Evolutionary conservation across 1,140 invertebrate genomes (phyloP), one percentile per base, ranked within the genome.

Genomic region (Drosophila willistoni): DNA sequence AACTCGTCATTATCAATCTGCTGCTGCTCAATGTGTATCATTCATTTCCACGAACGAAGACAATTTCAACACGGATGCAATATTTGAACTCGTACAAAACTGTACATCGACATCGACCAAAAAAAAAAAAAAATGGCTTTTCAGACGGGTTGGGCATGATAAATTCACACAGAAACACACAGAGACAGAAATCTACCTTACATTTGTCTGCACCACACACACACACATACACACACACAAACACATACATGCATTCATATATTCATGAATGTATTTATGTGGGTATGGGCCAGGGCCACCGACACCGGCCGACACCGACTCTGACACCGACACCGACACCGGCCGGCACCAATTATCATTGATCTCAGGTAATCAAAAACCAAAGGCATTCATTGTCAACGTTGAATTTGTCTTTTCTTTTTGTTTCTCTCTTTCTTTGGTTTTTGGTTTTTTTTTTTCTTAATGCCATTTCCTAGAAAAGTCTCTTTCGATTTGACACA

Each of bases 391-490:
- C 75, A 76, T 25, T 60, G 57, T 70, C 73, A 76, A 51, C 72
- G 72, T 59, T 67, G 65, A 57, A 29, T 42, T 54, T 56, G 75
- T 70, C 56, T 66, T 73, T 41, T 54, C 56, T 56, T 33, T 51
- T 51, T 64, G 44, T 73, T 74, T 71, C 72, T 71, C 42, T 74
- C 42, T 61, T 39, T 47, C 14, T 17, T 13, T 39, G 12, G 12
- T 13, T 13, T 19, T 17, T 14, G n/a, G 6, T 36, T 64, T 75
- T 75, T 75, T 74, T 72, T 56, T 74, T 74, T 68, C 60, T 75
- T 57, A 65, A 73, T 75, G 69, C 73, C 65, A 76, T 76, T 76
- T 77, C 73, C 73, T 77, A 77, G 73, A 77, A 77, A 77, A 55
- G 69, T 77, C 55, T 77, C 60, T 60, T 74, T 17, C 7, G 54